Percentiles rank a stretch among this genome's conserved stretches.
phyloP scores from a whole-genome alignment of 2,888 invertebrate species.

The Andrena flavipes region DNA sequence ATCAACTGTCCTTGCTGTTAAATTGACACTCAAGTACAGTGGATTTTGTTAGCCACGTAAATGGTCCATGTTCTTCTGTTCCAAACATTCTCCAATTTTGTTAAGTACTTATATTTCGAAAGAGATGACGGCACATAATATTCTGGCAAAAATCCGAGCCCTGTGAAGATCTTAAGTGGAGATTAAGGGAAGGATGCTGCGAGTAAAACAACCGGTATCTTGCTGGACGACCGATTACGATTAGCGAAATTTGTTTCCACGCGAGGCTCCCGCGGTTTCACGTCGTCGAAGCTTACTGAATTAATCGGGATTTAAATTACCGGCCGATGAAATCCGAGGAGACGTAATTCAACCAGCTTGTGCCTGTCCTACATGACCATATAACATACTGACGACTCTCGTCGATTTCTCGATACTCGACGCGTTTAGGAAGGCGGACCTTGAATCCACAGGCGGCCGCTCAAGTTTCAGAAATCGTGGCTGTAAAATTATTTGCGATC shows the following conservation, averaged over 20 bases:
- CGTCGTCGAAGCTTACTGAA: slow-evolving; percentile 66
- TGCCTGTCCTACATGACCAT: slow-evolving; percentile 63
- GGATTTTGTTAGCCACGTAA: no score
- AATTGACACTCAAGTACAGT: no score
- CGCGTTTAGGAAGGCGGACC: slow-evolving; percentile 23
- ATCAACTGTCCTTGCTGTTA: no score
- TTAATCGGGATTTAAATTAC: slow-evolving; percentile 75
- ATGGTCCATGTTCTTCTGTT: no score
- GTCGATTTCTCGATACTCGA: slow-evolving; percentile 70
- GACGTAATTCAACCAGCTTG: slow-evolving; percentile 65
- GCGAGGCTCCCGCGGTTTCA: slow-evolving; percentile 30
- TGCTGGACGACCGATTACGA: slow-evolving; percentile 36
- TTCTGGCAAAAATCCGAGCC: not conserved
- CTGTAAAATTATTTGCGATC: not conserved
- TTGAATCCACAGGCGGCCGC: slow-evolving; percentile 16
- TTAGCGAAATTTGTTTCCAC: slow-evolving; percentile 46
- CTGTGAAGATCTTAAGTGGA: not conserved
- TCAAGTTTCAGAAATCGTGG: slow-evolving; percentile 28
- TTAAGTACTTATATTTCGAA: no score
- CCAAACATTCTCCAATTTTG: not conserved
- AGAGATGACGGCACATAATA: not conserved
- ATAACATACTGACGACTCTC: slow-evolving; percentile 63
- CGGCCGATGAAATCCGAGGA: slow-evolving; percentile 69
- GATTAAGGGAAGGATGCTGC: slow-evolving; percentile 18
- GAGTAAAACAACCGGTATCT: slow-evolving; percentile 16